Conservation (phyloP, 2,113 vertebrate species). For the Centrocercus urophasianus region DNA sequence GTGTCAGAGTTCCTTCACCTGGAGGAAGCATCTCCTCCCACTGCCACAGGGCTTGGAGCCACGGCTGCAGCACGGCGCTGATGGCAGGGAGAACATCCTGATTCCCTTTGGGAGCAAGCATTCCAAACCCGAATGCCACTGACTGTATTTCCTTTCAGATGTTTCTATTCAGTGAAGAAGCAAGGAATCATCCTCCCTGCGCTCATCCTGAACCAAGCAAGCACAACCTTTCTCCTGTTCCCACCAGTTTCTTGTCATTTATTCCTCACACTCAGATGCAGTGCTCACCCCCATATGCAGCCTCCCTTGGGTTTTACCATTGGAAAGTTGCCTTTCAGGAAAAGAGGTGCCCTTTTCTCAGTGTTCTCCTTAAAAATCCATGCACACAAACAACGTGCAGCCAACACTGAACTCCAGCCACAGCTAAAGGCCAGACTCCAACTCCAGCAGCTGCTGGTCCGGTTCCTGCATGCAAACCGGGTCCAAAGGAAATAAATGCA, state of each 20-base stretch:
- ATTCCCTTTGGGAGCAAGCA: background rate
- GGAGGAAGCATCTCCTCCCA: background rate
- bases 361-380: background rate
- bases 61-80: background rate
- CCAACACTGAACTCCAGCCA: background rate
- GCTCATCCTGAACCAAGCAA: background rate
- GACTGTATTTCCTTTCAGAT: background rate
- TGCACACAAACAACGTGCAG: too few species aligned
- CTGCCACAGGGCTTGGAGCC: background rate
- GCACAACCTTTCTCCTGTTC: background rate
- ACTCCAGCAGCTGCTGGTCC: too few species aligned
- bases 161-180: background rate
- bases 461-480: background rate
- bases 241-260: background rate
- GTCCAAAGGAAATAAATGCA: background rate
- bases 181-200: background rate
- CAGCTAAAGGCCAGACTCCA: background rate
- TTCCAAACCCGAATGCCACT: background rate
- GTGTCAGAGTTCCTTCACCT: background rate
- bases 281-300: background rate
- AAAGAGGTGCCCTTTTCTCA: background rate
- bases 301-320: background rate
- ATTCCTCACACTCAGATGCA: background rate
- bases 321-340: background rate
- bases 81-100: background rate